Percentiles rank a stretch among this genome's conserved stretches.
phyloP scores from a whole-genome alignment of 2,797 vertebrate species.

The Rachycentron canadum region DNA sequence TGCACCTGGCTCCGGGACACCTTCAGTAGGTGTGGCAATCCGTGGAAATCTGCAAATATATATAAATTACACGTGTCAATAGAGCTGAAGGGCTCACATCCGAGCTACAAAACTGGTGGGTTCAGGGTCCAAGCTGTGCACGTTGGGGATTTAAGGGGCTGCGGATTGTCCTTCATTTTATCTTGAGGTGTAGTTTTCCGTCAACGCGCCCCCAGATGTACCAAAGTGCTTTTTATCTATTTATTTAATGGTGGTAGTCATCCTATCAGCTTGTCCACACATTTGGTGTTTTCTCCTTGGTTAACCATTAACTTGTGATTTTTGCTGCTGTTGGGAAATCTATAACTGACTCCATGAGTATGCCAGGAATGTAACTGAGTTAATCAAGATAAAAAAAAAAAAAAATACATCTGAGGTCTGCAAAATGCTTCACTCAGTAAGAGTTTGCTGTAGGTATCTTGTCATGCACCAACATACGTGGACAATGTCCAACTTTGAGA shows the following conservation, averaged over 20 bases:
- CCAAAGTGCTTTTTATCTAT: conserved; percentile 23
- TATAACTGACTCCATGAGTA: conserved; percentile 20
- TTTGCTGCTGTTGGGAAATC: conserved; percentile 57
- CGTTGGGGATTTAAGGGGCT: no score
- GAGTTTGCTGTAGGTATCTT: conserved; percentile 18
- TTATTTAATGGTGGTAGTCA: conserved; percentile 42
- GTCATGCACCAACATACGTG: conserved; percentile 35
- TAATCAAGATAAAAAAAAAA: conserved; percentile 10
- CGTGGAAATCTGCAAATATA: neutral
- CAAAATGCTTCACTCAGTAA: neutral
- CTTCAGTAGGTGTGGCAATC: conserved; percentile 13
- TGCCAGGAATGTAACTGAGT: conserved; percentile 43
- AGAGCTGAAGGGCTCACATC: neutral
- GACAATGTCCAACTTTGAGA: conserved; percentile 67
- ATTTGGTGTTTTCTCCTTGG: conserved; percentile 68
- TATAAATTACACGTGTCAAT: neutral
- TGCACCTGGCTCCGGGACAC: conserved; percentile 15
- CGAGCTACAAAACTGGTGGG: neutral
- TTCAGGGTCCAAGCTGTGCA: neutral
- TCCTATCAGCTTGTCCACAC: conserved; percentile 56
- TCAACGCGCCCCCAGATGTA: conserved; percentile 5
- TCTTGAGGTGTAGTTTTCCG: neutral
- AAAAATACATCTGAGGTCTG: neutral
- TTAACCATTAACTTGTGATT: conserved; percentile 75
- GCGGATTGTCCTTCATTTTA: rapidly evolving